phyloP scores from a whole-genome alignment of 2,888 invertebrate species.

The Acronicta leporina region DNA sequence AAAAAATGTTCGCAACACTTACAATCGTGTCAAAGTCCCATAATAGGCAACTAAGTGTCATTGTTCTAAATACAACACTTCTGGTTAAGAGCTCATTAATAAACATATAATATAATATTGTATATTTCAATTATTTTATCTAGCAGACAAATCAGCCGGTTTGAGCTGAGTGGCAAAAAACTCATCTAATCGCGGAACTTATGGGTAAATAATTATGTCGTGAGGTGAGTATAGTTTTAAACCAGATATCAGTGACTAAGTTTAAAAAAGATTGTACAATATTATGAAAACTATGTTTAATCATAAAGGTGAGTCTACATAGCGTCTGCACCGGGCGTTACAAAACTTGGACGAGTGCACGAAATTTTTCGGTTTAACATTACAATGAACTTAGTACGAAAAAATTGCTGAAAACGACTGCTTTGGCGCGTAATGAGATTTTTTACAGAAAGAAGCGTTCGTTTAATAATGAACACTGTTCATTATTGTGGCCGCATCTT shows the following conservation, averaged over 20 bases:
- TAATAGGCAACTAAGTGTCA: constrained; percentile 14
- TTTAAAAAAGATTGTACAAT: constrained; percentile 13
- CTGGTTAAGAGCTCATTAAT: constrained; percentile 55
- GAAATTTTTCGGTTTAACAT: too few relatives aligned
- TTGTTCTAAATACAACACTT: constrained; percentile 32
- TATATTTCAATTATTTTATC: constrained; percentile 45
- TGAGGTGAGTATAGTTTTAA: constrained; percentile 29
- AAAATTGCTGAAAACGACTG: too few relatives aligned
- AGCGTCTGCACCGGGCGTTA: too few relatives aligned
- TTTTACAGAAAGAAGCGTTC: too few relatives aligned
- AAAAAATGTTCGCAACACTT: too few relatives aligned
- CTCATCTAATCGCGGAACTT: constrained; percentile 37
- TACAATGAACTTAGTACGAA: too few relatives aligned
- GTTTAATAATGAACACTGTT: too few relatives aligned
- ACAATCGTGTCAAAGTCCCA: neutral
- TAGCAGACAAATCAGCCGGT: constrained; percentile 24
- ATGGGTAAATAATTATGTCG: constrained; percentile 29
- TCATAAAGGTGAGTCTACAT: too few relatives aligned
- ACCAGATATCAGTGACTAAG: constrained; percentile 11
- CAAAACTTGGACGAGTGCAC: too few relatives aligned
- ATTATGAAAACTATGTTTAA: too few relatives aligned
- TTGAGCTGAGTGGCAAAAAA: constrained; percentile 37
- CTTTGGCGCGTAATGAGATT: too few relatives aligned
- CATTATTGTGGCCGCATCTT: too few relatives aligned
- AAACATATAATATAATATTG: constrained; percentile 6